Base-by-base conservation (phyloP, 2,113 vertebrate species). In the Laticauda colubrina region DNA sequence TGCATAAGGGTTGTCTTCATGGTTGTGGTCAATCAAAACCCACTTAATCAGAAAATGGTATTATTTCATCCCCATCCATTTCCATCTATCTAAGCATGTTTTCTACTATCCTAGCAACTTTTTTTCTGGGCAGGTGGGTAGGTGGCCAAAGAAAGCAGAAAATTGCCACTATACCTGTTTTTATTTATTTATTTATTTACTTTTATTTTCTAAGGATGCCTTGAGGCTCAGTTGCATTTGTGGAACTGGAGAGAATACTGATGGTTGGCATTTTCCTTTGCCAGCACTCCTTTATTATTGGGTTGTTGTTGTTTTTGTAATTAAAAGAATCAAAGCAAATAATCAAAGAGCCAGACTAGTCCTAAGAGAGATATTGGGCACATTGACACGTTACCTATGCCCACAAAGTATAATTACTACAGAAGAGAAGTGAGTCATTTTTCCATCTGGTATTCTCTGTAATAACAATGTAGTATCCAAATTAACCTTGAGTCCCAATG, bases 401-500 rank as follows among this genome's bases (percentile, higher is more conserved):
- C 55, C 75, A 29, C 39, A 57, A 39, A 48, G 12, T 45, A 56
- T 56, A 21, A 89, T 56, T 48, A 89, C 18, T 3, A 81, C 24
- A 55, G 64, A 89, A 92, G 92, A 89, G 56, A 53, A 89, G 45
- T 61, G 85, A 88, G 48, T 88, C 24, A 45, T 75, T 45, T 88
- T 88, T 54, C 45, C 34, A 89, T 92, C 48, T 75, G 34, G 59
- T 75, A 53, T 75, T 89, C 91, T 26, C 55, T 34, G 15, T 92
- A 69, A 92, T 92, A 92, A 89, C 45, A 92, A 92, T 56, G 87
- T 92, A 92, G 61, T 92, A 57, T 53, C n/a, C 45, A 90, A 90
- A 93, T 90, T 90, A 93, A 69, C 53, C 88, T 64, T 53, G 85
- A 90, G n/a, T 85, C 88, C 75, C 69, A 86, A 54, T 93, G 89